These are phyloP conservation scores for Aspidiotus destructor DNA, from an alignment of 2,888 invertebrate species.

Conservation along the genomic window DNA sequence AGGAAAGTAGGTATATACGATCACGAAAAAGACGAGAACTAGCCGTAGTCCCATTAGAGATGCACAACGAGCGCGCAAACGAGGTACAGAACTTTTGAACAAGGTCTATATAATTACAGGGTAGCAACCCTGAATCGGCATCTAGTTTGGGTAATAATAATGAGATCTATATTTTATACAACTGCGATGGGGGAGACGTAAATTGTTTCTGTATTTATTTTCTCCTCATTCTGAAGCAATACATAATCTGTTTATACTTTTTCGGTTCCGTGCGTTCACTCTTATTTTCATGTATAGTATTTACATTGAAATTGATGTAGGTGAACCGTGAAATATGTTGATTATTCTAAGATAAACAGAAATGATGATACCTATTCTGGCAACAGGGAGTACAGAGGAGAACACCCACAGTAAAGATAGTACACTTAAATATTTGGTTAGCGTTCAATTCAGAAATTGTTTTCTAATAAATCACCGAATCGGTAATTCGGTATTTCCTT, in stretches of 20 bases:
- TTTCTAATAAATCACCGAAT: no score
- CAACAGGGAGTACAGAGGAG: no score
- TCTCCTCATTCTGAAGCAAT: no score
- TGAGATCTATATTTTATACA: neutral
- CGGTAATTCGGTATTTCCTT: no score
- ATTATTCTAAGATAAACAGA: neutral
- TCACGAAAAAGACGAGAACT: slow-evolving; percentile 18
- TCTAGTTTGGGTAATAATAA: slow-evolving; percentile 26
- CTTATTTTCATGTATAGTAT: neutral
- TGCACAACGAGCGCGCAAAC: slow-evolving; percentile 14
- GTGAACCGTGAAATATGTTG: slow-evolving; percentile 4
- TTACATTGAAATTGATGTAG: neutral
- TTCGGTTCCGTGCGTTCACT: no score
- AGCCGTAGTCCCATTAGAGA: slow-evolving; percentile 14
- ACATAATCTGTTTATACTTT: neutral
- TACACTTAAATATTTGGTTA: no score
- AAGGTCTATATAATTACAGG: slow-evolving; percentile 29
- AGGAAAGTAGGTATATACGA: slow-evolving; percentile 26
- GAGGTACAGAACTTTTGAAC: slow-evolving; percentile 7
- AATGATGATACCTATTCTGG: no score
- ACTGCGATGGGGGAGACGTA: neutral
- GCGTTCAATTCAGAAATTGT: no score
- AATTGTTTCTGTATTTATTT: no score
- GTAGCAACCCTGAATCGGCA: slow-evolving; percentile 32
- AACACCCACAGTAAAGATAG: no score